These are phyloP conservation scores for Betta splendens DNA, from an alignment of 2,797 vertebrate genomes.

Conservation along the genomic window DNA sequence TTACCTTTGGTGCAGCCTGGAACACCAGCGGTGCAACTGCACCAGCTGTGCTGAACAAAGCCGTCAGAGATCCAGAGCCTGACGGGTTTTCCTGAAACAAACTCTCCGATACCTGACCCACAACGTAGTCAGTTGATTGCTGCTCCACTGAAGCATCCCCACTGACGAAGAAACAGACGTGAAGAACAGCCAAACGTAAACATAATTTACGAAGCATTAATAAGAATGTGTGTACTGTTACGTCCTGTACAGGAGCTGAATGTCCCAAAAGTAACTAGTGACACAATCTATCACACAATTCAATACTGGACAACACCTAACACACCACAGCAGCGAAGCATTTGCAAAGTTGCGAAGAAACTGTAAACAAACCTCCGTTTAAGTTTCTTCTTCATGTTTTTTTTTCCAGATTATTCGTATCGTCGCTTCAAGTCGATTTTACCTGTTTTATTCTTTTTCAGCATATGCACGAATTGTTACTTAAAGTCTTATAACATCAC, in stretches of 20 bases:
- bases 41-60: conserved; percentile 65
- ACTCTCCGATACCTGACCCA: conserved; percentile 80
- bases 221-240: no score
- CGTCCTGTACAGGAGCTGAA: no score
- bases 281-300: no score
- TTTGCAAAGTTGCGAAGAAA: no score
- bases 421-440: background rate
- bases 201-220: no score
- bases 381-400: conserved; percentile 70
- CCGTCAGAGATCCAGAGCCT: conserved; percentile 56
- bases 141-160: background rate
- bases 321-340: no score
- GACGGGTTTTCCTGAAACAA: conserved; percentile 53
- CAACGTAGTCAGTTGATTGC: conserved; percentile 63
- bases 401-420: rapidly evolving
- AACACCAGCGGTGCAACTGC: conserved; percentile 48
- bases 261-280: no score
- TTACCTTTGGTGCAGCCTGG: conserved; percentile 69
- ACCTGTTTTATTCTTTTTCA: background rate
- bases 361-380: conserved; percentile 68
- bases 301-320: no score
- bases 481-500: background rate
- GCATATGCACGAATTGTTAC: background rate
- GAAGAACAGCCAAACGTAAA: no score
- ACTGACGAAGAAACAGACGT: conserved; percentile 48